phyloP scores from a whole-genome alignment of 2,113 vertebrate species.

The Furnarius figulus region DNA sequence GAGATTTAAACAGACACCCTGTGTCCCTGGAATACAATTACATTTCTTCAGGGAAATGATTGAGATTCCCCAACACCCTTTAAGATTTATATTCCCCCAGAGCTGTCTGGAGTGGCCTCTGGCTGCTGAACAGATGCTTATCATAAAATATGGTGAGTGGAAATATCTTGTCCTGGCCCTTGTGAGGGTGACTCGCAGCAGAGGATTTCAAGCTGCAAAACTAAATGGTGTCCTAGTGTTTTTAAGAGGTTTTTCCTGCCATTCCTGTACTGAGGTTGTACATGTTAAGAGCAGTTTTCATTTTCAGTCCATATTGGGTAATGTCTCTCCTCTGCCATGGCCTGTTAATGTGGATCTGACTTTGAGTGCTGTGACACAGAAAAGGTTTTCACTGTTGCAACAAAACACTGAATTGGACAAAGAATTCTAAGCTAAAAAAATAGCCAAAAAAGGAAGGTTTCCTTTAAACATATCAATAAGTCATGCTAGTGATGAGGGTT shows the following conservation, averaged over 20 bases:
- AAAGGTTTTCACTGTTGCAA: background rate
- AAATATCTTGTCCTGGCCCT: background rate
- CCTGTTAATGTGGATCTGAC: background rate
- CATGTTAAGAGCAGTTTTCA: background rate
- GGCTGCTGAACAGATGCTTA: background rate
- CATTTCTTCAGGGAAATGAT: background rate
- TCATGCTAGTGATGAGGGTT: background rate
- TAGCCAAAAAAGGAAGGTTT: constrained; percentile 40
- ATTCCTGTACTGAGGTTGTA: background rate
- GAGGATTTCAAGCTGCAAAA: background rate
- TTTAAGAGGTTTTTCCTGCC: background rate
- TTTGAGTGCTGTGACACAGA: background rate
- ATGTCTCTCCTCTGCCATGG: background rate
- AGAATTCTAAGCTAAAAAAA: constrained; percentile 6
- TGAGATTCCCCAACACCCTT: background rate
- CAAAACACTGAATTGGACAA: background rate
- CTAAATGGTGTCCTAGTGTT: background rate
- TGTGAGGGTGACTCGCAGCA: background rate
- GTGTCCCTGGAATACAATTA: background rate
- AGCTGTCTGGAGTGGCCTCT: rapidly evolving
- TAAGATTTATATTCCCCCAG: background rate
- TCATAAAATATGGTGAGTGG: background rate
- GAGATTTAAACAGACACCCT: background rate
- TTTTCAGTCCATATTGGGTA: constrained; percentile 44
- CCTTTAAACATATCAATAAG: constrained; percentile 44